Base-by-base conservation (phyloP, 2,797 vertebrate species). In the Malurus leucopterus region DNA sequence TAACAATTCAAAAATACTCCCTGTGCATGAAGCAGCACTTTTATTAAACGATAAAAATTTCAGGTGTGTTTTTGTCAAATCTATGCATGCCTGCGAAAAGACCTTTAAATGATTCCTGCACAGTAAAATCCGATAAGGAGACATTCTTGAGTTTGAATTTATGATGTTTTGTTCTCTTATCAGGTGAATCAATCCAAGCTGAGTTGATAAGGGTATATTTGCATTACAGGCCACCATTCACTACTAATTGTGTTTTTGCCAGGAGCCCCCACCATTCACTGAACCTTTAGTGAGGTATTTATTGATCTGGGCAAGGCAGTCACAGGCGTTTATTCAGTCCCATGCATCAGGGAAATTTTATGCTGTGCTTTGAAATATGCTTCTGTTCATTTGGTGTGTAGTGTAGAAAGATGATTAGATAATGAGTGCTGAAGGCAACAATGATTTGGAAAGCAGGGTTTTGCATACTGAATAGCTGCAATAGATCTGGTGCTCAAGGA, bases 361-460 rank as follows among this genome's bases (percentile, higher is more conserved):
- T 4, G 4, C 59, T 63, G 47, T 59, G 55, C 70, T 95, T 92
- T 92, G 79, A 92, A 92, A 95, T 59, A 54, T 46, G 67, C 58
- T 89, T 47, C 70, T 67, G 63, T 63, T 88, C 79, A 77, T 70
- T 80, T 55, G 41, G 23, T 55, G 59, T 69, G 83, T 47, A 49
- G 58, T 29, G 53, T 44, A 61, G 76, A 78, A 78, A 88, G 91
- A 94, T 84, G 76, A 91, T 76, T 80, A 94, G 90, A 91, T 90
- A 89, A 93, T 80, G 69, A 90, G 36, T 61, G 77, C 88, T 83
- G 81, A 85, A 92, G 86, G 86, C 79, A 90, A 80, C 75, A 89
- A 69, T 86, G 82, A 85, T 89, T 91, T 72, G 76, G 72, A 75
- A 83, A 93, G 82, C 41, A 70, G 59, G 34, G 78, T 89, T 93